Base-by-base conservation (phyloP, 2,888 invertebrate species). In the Sinotaia quadrata region DNA sequence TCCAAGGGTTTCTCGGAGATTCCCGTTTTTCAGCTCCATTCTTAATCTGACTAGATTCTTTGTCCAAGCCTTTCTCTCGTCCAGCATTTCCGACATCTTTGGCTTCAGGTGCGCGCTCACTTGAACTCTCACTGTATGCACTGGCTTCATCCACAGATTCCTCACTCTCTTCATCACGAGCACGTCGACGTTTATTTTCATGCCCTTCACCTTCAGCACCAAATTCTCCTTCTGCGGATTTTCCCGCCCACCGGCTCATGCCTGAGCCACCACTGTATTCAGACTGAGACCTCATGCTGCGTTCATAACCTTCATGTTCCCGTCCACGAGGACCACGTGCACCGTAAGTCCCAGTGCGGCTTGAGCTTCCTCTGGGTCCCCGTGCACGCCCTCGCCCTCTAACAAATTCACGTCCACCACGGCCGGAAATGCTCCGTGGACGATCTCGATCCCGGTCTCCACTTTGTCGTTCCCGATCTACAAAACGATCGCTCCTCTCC, bases 61-160 rank as follows among this genome's bases (percentile, higher is more conserved):
- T 73, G 31, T 78, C 68, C 12, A 59, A 62, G 51, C 57, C 57
- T 44, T 61, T 59, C 36, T 62, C 61, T 34, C 44, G 56, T n/a
- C n/a, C 18, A 24, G 62, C 24, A 24, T 12, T 41, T 27, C 59
- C 61, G 18, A 67, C 34, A 44, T 73, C 65, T 62, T 75, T 76
- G 31, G 73, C 73, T 65, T 81, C 79, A 12, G 74, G 73, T 8
- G 75, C 70, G 24, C 75, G 68, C 37, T 80, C 79, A 56, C 75
- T 79, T 12, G 81, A 81, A 60, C 79, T 78, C 63, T 85, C 87
- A 72, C 84, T 85, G 12, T 78, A 80, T 4, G 83, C 85, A 73
- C 83, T 84, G 5, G 80, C 79, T 65, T 87, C 87, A 68, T 87
- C 87, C 5, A 79, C 81, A 36, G 81, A 81, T 5, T 75, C 76